These are phyloP conservation scores for Latrodectus geometricus DNA, from an alignment of 1,140 invertebrate species.

Conservation along the genomic window DNA sequence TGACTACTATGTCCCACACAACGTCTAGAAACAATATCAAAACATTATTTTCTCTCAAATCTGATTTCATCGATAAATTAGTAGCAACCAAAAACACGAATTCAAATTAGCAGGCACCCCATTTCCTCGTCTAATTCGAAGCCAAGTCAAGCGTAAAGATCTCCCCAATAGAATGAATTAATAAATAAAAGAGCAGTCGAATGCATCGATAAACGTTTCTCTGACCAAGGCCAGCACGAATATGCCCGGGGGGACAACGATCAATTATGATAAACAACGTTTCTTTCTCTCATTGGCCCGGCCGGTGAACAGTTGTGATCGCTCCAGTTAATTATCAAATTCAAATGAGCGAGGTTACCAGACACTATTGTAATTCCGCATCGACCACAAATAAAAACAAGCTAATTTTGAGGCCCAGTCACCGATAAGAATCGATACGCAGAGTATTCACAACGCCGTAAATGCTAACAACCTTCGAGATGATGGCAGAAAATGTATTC, in stretches of 20 bases:
- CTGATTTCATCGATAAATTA: too few relatives aligned
- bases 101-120: background rate
- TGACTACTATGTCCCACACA: too few relatives aligned
- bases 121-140: background rate
- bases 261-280: background rate
- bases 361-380: background rate
- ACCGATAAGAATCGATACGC: too few relatives aligned
- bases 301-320: background rate
- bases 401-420: too few relatives aligned
- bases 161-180: background rate
- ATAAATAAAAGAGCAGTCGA: background rate
- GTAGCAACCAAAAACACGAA: too few relatives aligned
- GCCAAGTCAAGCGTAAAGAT: background rate
- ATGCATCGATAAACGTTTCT: background rate
- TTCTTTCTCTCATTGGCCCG: background rate
- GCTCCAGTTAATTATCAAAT: background rate
- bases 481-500: too few relatives aligned
- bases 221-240: background rate
- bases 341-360: background rate
- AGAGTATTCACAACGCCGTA: too few relatives aligned
- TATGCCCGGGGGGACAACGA: background rate
- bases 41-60: too few relatives aligned
- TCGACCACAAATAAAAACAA: too few relatives aligned
- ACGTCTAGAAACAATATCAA: too few relatives aligned
- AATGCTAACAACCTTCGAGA: too few relatives aligned